Evolutionary conservation across 1,140 invertebrate genomes (phyloP), one percentile per base, ranked within the genome.

Genomic region (Octopus bimaculoides): DNA sequence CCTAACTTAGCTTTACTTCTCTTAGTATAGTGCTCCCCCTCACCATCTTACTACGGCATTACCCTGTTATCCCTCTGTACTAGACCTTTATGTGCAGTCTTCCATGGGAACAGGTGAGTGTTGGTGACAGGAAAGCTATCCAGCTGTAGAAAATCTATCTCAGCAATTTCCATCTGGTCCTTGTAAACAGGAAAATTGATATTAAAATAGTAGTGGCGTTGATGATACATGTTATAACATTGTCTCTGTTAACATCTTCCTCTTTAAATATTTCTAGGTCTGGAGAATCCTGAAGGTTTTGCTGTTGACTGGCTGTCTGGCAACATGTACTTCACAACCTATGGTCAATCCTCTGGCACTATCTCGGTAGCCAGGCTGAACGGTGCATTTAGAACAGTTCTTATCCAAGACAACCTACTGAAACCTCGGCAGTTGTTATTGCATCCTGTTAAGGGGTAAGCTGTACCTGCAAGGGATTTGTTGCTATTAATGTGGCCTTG

Each of bases 261-360:
- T 69, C 20, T 69, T 69, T n/a, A 41, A 41, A 41, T 41, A 41
- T 79, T 76, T 77, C 7, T 78, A 90, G 86, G 88, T 77, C 78
- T 88, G 52, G 84, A 82, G 53, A 85, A 85, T 81, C 82, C 85
- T 9, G 81, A 84, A 69, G 94, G 93, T 3, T 92, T 93, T 87
- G 92, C 92, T 55, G 90, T 93, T 79, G 95, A 96, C 90, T 96
- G 95, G 95, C 92, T 95, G 73, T 94, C 94, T 14, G 89, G 92
- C 41, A 92, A 94, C 81, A 91, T 96, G 91, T 95, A 94, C 88
- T 93, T 95, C 80, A 90, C 91, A 20, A 92, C 92, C 0, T 86
- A 87, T 73, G 81, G 91, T 6, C 77, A 84, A 5, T 74, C 77
- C 74, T 85, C 88, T 54, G 91, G 92, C 69, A 91, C 90, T 61